Conservation (phyloP, 2,888 invertebrate genomes). For the Aelia acuminata region DNA sequence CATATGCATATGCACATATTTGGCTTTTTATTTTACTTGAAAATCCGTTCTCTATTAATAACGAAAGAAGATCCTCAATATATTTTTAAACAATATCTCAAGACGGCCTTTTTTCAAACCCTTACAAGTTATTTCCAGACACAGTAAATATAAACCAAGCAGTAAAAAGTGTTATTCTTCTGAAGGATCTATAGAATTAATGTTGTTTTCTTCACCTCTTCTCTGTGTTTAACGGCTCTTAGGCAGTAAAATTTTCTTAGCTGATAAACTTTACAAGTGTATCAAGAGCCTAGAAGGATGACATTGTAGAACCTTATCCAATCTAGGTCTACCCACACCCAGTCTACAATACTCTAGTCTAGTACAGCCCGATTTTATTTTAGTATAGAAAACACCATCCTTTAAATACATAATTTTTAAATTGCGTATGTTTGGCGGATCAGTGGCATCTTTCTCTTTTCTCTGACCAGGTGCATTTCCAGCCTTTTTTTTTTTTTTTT, state of each 20-base stretch:
- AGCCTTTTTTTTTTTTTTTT: too few relatives aligned
- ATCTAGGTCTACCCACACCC: not conserved
- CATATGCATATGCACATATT: too few relatives aligned
- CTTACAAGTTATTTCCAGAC: not conserved
- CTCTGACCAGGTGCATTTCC: too few relatives aligned
- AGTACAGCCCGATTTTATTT: too few relatives aligned
- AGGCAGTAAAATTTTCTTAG: not conserved
- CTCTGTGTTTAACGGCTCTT: not conserved
- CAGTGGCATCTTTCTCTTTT: too few relatives aligned
- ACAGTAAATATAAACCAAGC: not conserved
- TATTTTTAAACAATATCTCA: not conserved
- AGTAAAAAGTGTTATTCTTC: not conserved
- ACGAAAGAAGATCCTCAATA: too few relatives aligned
- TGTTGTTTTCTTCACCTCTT: not conserved
- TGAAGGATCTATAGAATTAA: not conserved
- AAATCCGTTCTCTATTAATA: too few relatives aligned
- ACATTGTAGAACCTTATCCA: not conserved
- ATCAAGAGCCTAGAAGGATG: not conserved
- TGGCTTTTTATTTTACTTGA: too few relatives aligned
- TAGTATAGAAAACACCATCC: too few relatives aligned
- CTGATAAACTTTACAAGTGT: conserved; percentile 7
- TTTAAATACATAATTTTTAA: too few relatives aligned
- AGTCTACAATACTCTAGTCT: too few relatives aligned
- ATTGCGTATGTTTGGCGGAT: too few relatives aligned
- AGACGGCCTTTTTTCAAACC: not conserved